These are phyloP conservation scores for Lithophane ornitopus DNA, from an alignment of 2,888 invertebrate genomes.

Conservation along the genomic window DNA sequence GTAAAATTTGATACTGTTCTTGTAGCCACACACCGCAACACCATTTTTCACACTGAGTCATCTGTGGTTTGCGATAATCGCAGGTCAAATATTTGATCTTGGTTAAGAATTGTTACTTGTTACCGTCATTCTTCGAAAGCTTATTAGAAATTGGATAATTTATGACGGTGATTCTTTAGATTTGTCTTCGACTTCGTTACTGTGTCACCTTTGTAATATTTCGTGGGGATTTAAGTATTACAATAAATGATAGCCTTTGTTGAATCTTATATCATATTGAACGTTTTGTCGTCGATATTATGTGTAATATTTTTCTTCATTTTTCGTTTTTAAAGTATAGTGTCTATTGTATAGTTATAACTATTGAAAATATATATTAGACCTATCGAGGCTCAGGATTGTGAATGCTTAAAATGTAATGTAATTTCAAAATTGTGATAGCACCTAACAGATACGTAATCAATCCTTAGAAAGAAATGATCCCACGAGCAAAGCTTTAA, in stretches of 20 bases:
- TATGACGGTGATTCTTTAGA: constrained; percentile 54
- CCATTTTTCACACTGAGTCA: constrained; percentile 67
- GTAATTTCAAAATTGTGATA: background rate
- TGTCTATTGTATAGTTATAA: background rate
- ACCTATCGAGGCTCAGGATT: background rate
- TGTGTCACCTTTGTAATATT: constrained; percentile 61
- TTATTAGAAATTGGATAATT: constrained; percentile 60
- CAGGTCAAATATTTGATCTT: constrained; percentile 66
- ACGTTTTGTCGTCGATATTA: constrained; percentile 44
- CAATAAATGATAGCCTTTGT: constrained; percentile 60
- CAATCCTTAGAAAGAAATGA: background rate
- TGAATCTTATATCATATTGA: constrained; percentile 57
- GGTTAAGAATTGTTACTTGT: constrained; percentile 58
- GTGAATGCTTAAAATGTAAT: background rate
- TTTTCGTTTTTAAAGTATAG: constrained; percentile 1
- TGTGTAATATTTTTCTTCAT: constrained; percentile 23
- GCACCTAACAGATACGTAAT: too few relatives aligned
- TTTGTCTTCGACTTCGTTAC: constrained; percentile 53
- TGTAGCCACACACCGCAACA: constrained; percentile 63
- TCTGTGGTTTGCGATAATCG: constrained; percentile 58
- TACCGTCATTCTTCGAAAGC: constrained; percentile 59
- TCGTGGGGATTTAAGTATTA: constrained; percentile 50
- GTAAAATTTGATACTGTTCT: constrained; percentile 80
- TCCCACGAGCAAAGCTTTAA: background rate
- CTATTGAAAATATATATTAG: background rate